Evolutionary conservation across 2,797 vertebrate species (phyloP), one percentile per base, ranked within the genome.

Genomic region (Cottoperca gobio): DNA sequence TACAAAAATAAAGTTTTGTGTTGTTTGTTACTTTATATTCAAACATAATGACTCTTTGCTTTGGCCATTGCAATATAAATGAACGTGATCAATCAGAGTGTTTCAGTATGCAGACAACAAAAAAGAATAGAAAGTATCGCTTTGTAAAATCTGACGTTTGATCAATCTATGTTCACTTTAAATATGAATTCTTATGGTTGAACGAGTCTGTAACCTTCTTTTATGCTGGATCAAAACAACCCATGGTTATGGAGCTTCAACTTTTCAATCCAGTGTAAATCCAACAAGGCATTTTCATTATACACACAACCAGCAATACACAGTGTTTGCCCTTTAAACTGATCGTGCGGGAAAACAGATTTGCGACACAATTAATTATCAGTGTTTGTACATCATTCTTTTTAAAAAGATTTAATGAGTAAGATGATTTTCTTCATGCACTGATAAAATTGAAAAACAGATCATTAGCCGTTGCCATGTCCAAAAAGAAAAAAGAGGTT

Each of bases 371-470:
- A 92, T 93, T 92, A 93, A 95, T 94, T 91, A 92, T 84, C 83
- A 85, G 60, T 87, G 79, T 93, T 92, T 92, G 89, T 88, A 93
- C 79, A 85, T 90, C 92, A 93, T 94, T 92, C 90, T 93, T 33
- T 33, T 33, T 33, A n/a, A n/a, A n/a, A n/a, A n/a, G n/a, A n/a
- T 33, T n/a, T n/a, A n/a, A n/a, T n/a, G 88, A 84, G 65, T 71
- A 68, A 76, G 77, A 66, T 77, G 63, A 66, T 81, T 91, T 64
- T 83, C 66, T 67, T 82, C 61, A 45, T 79, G 73, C 71, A 81
- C 70, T 74, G 70, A 81, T 76, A 73, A 82, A 84, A 84, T 73
- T 73, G 62, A 86, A 90, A 90, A 93, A 93, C 88, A 92, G 76
- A 91, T 89, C 85, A 91, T 93, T 93, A 90, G 35, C 48, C 62